Percentiles rank a stretch among this genome's conserved stretches.
These are phyloP conservation scores for Bombus huntii DNA, from an alignment of 1,140 invertebrate species.

Conservation along the genomic window DNA sequence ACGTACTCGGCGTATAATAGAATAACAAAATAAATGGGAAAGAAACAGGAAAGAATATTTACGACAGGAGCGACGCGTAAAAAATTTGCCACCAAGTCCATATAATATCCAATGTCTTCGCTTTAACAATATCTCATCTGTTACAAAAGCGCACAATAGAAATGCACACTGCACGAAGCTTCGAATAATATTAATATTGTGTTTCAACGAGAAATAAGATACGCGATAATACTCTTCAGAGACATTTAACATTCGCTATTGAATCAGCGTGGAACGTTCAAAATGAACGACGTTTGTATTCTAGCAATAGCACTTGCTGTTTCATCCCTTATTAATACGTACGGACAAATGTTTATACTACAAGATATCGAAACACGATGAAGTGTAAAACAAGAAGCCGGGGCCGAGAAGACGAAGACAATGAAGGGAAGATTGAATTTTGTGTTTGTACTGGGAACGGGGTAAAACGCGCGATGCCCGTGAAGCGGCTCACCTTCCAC, in stretches of 20 bases:
- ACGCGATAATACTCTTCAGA: background rate
- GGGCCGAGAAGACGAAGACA: background rate
- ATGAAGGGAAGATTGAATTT: slow-evolving; percentile 3
- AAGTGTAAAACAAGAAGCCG: rapidly evolving
- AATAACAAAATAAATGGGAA: background rate
- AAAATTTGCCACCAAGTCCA: background rate
- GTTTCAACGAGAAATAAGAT: background rate
- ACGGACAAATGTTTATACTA: no score
- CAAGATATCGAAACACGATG: background rate
- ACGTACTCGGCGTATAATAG: background rate
- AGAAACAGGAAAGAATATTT: background rate
- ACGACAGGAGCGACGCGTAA: no score
- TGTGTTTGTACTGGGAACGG: background rate
- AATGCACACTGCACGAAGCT: background rate
- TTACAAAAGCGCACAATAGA: background rate
- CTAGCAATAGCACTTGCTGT: background rate
- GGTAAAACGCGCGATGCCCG: background rate
- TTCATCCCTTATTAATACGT: background rate
- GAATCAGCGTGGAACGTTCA: background rate
- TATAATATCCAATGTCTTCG: no score
- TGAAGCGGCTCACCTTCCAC: background rate
- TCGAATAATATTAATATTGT: background rate
- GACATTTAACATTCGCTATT: background rate
- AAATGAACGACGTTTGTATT: background rate
- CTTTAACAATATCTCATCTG: background rate